Evolutionary conservation across 2,113 vertebrate genomes (phyloP).

Genomic region (Thryonomys swinderianus): DNA sequence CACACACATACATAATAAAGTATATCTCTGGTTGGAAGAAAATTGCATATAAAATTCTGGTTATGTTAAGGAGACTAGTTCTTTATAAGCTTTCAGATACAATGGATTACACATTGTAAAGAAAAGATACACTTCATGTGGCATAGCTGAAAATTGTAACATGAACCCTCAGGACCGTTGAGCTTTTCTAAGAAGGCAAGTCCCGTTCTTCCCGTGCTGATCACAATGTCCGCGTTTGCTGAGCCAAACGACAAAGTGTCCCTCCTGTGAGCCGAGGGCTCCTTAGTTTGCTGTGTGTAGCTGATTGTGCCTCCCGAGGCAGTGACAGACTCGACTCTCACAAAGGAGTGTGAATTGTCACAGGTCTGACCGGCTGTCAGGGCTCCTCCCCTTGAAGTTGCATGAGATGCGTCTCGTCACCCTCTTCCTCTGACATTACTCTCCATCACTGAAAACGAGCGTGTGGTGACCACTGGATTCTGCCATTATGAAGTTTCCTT

Average conservation of each 20-base stretch:
- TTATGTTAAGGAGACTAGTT: background rate
- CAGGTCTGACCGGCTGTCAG: conserved; percentile 47
- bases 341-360: conserved; percentile 37
- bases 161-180: background rate
- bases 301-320: background rate
- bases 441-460: background rate
- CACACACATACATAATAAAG: background rate
- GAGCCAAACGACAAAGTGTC: background rate
- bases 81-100: background rate
- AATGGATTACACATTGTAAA: background rate
- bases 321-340: conserved; percentile 11
- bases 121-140: background rate
- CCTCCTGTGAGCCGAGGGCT: background rate
- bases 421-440: background rate
- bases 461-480: background rate
- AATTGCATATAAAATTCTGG: background rate
- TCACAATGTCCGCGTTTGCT: background rate
- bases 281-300: background rate
- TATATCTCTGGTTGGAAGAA: background rate
- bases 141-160: background rate
- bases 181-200: background rate
- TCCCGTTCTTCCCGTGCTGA: background rate
- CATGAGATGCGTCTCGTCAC: background rate
- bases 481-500: background rate
- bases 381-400: background rate